Evolutionary conservation across 1,140 invertebrate species (phyloP).

Genomic region (Trichonephila clavipes): DNA sequence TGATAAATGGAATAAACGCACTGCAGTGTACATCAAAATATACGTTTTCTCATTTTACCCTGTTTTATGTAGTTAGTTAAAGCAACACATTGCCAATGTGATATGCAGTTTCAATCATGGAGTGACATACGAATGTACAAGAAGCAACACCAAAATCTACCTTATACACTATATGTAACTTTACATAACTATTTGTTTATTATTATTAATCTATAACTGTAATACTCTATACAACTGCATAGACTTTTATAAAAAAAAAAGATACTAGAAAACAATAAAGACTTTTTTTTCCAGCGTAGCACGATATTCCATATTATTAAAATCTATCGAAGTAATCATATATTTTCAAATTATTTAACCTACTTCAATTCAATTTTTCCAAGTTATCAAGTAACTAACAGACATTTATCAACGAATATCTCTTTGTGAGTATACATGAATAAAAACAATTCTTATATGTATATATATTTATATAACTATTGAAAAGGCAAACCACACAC

Average conservation of each 20-base stretch:
- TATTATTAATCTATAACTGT: background rate
- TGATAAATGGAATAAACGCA: conserved; percentile 54
- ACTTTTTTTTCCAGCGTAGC: background rate
- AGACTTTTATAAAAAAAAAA: background rate
- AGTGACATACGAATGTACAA: conserved; percentile 49
- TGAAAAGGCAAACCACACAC: background rate
- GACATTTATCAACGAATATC: background rate
- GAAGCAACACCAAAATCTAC: conserved; percentile 63
- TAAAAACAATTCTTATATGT: background rate
- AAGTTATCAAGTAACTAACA: background rate
- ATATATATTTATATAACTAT: background rate
- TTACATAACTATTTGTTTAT: conserved; percentile 1
- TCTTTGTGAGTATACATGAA: background rate
- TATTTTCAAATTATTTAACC: background rate
- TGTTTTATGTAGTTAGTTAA: conserved; percentile 69
- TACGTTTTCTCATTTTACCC: conserved; percentile 56
- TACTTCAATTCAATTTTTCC: background rate
- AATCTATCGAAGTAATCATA: background rate
- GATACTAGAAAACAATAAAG: background rate
- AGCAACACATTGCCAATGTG: conserved; percentile 69
- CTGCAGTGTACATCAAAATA: conserved; percentile 61
- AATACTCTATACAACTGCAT: background rate
- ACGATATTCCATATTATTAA: background rate
- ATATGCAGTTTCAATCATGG: conserved; percentile 69
- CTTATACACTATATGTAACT: conserved; percentile 27